phyloP scores from a whole-genome alignment of 2,797 vertebrate species.

The Lepus townsendii region DNA sequence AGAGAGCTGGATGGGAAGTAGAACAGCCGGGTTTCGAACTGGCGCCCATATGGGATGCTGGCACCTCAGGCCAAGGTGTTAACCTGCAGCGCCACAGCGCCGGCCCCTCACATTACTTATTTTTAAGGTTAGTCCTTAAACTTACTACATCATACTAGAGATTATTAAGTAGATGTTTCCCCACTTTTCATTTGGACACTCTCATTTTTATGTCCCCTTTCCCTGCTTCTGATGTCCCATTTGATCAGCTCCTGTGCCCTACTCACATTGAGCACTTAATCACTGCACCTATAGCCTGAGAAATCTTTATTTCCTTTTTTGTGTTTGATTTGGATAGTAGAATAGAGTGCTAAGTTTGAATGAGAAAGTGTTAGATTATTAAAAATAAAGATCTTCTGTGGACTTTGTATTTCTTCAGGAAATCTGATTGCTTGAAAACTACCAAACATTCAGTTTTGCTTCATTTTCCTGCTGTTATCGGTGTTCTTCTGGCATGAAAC shows the following conservation, averaged over 20 bases:
- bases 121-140: neutral
- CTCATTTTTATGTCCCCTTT: neutral
- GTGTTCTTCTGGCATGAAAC: neutral
- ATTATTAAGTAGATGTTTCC: neutral
- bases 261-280: neutral
- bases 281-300: neutral
- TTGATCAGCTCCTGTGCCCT: neutral
- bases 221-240: neutral
- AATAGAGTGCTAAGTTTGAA: neutral
- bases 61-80: too few relatives aligned
- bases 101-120: neutral
- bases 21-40: too few relatives aligned
- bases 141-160: neutral
- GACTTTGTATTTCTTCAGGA: neutral
- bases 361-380: neutral
- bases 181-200: neutral
- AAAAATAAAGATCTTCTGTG: neutral
- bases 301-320: constrained; percentile 21
- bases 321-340: constrained; percentile 1
- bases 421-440: constrained; percentile 12
- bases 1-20: too few relatives aligned
- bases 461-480: neutral
- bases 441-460: neutral
- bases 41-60: too few relatives aligned
- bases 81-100: neutral